These are phyloP conservation scores for Pogona vitticeps DNA, from an alignment of 2,113 vertebrate species.

Conservation along the genomic window DNA sequence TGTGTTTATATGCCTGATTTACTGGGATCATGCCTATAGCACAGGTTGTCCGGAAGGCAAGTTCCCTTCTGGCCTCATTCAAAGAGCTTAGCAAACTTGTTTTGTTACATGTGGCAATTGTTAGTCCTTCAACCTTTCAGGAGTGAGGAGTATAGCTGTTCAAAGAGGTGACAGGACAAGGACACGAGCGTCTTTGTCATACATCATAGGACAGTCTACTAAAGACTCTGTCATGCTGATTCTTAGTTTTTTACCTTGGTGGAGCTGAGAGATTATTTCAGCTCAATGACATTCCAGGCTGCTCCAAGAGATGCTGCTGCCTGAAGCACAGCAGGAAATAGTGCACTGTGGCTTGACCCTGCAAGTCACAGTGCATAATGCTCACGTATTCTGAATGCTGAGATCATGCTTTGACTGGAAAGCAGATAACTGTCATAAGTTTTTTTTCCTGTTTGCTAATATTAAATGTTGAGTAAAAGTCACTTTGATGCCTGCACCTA, in stretches of 20 bases:
- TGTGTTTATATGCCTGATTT: not conserved
- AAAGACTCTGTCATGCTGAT: not conserved
- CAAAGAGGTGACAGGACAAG: not conserved
- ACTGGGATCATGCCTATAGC: not conserved
- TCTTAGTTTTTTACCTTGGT: not conserved
- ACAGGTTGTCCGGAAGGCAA: not conserved
- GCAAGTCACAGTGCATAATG: not conserved
- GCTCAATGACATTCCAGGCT: not conserved
- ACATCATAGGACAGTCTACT: not conserved
- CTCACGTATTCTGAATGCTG: too few species aligned
- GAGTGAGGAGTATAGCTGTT: constrained; percentile 1
- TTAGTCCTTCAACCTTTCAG: not conserved
- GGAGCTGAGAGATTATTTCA: not conserved
- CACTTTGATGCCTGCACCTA: too few species aligned
- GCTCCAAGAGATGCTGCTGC: not conserved
- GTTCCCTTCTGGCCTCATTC: not conserved
- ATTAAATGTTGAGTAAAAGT: too few species aligned
- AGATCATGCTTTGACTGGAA: too few species aligned
- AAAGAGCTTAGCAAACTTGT: not conserved
- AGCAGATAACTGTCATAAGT: too few species aligned
- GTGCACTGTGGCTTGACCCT: not conserved
- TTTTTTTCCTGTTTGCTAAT: too few species aligned
- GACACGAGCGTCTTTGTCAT: not conserved
- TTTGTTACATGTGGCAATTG: not conserved
- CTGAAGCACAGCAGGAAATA: not conserved